Conservation (phyloP, 2,113 vertebrate genomes). For the Poeciliopsis retropinna region DNA sequence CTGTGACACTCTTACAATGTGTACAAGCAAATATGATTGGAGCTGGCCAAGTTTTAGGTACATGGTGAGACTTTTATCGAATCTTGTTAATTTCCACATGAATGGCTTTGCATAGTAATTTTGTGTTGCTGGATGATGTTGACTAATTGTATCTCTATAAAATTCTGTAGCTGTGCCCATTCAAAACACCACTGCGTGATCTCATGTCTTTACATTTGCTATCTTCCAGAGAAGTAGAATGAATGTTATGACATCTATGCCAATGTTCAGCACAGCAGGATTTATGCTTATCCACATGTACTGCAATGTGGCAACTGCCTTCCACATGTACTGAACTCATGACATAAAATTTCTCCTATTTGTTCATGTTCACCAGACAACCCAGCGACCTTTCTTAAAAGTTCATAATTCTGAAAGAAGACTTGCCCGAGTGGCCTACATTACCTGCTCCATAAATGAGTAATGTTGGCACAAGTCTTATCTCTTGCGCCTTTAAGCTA, state of each 20-base stretch:
- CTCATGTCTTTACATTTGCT: conserved; percentile 43
- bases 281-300: conserved; percentile 24
- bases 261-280: conserved; percentile 27
- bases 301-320: background rate
- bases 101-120: conserved; percentile 64
- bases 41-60: conserved; percentile 47
- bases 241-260: conserved; percentile 35
- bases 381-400: conserved; percentile 2
- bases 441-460: background rate
- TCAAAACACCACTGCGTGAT: conserved; percentile 36
- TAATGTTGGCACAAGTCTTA: background rate
- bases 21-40: background rate
- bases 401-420: background rate
- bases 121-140: conserved; percentile 68
- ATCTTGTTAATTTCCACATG: conserved; percentile 68
- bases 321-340: background rate
- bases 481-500: background rate
- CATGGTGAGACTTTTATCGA: conserved; percentile 64
- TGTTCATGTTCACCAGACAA: conserved; percentile 22
- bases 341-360: conserved; percentile 10
- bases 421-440: background rate
- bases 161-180: conserved; percentile 53
- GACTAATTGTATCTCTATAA: conserved; percentile 60
- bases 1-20: no score
- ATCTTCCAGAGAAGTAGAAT: conserved; percentile 38